phyloP scores from a whole-genome alignment of 2,888 invertebrate species.

The Eudasyphora cyanicolor region DNA sequence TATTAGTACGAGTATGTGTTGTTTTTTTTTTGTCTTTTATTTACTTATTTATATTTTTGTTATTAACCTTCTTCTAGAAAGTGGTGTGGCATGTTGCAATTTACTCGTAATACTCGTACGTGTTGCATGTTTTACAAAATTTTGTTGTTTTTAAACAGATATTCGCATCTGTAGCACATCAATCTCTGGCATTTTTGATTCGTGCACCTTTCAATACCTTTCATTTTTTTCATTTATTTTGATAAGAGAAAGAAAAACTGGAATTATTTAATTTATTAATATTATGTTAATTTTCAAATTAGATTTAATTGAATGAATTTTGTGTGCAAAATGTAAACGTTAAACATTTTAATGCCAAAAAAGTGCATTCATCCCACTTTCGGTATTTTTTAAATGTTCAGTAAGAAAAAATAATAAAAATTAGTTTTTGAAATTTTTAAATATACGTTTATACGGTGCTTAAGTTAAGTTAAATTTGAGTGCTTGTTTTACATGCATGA shows the following conservation, averaged over 20 bases:
- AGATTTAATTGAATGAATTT: conserved; percentile 14
- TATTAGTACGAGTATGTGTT: not conserved
- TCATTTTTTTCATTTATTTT: conserved; percentile 11
- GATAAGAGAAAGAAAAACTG: not conserved
- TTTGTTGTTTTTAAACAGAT: no score
- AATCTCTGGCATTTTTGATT: no score
- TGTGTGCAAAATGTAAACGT: not conserved
- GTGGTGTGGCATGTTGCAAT: conserved; percentile 60
- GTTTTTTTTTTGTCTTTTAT: no score
- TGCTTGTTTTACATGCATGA: not conserved
- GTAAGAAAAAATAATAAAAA: not conserved
- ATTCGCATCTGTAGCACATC: not conserved
- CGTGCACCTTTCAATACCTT: conserved; percentile 37
- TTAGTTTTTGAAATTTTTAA: not conserved
- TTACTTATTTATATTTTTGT: no score
- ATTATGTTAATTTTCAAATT: conserved; percentile 19
- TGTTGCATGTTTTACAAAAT: conserved; percentile 43
- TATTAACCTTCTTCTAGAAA: conserved; percentile 56
- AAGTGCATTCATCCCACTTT: not conserved
- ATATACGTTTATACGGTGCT: not conserved
- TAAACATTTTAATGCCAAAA: not conserved
- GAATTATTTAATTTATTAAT: conserved; percentile 32
- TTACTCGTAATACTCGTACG: conserved; percentile 26
- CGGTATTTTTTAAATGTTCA: not conserved
- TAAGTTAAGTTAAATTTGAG: not conserved